A percentile compares a stretch with the other conserved stretches of the same genome.
Evolutionary conservation across 2,113 vertebrate species (phyloP).

Genomic region (Mormoops blainvillei): DNA sequence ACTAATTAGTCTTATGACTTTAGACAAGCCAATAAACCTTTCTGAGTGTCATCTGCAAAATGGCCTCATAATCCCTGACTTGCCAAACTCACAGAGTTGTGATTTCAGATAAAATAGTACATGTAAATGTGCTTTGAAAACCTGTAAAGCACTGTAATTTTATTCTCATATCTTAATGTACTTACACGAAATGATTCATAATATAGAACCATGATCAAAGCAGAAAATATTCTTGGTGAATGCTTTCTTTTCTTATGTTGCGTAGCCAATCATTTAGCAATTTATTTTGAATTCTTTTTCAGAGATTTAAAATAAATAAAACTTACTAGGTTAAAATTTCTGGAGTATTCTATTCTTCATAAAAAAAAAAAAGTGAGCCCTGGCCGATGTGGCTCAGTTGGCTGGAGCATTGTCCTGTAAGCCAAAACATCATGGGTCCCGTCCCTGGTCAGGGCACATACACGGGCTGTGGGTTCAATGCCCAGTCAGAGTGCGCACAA

Average conservation of each 20-base stretch:
- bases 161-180: neutral
- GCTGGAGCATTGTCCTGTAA: too few species aligned
- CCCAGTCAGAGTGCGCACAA: too few species aligned
- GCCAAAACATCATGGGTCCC: too few species aligned
- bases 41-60: neutral
- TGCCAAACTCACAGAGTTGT: neutral
- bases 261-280: neutral
- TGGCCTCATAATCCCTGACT: neutral
- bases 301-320: conserved; percentile 10
- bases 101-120: neutral
- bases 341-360: neutral
- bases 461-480: too few species aligned
- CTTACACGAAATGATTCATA: neutral
- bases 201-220: neutral
- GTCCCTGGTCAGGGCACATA: too few species aligned
- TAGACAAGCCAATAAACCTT: neutral
- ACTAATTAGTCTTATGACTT: too few species aligned
- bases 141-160: neutral
- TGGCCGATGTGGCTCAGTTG: too few species aligned
- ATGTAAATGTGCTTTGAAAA: neutral
- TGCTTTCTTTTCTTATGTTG: neutral
- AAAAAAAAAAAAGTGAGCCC: neutral
- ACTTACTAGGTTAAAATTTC: neutral
- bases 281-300: neutral
- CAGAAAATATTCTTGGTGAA: neutral